These are phyloP conservation scores for Mesochorus sp. DNA, from an alignment of 2,888 invertebrate genomes.

Conservation along the genomic window DNA sequence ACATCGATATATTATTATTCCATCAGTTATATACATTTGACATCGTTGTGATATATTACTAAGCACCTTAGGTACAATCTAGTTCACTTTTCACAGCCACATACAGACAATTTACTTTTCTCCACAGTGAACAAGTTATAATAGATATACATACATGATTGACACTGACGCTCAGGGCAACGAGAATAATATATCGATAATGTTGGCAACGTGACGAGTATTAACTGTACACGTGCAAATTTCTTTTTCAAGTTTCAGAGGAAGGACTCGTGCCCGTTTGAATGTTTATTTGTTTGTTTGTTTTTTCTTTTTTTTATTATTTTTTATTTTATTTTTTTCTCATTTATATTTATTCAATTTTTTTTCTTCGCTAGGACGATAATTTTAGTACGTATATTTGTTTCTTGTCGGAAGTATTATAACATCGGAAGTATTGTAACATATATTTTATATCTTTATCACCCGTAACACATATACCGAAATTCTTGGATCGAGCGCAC, in stretches of 20 bases:
- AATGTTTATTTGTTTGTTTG: not conserved
- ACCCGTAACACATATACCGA: constrained; percentile 46
- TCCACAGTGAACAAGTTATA: constrained; percentile 79
- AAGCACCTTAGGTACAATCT: constrained; percentile 82
- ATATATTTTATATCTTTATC: constrained; percentile 33
- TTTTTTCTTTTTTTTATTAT: constrained; percentile 21
- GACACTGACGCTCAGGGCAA: constrained; percentile 9
- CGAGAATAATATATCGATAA: constrained; percentile 14
- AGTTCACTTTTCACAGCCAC: constrained; percentile 83
- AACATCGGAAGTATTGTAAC: constrained; percentile 19
- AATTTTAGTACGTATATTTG: constrained; percentile 6
- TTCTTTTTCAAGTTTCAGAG: constrained; percentile 22
- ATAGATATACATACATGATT: constrained; percentile 61
- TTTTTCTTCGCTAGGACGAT: not conserved
- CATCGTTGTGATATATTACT: constrained; percentile 77
- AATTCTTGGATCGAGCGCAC: constrained; percentile 35
- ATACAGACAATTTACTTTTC: constrained; percentile 82
- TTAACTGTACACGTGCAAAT: constrained; percentile 18
- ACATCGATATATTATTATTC: constrained; percentile 80
- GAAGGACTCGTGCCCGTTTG: constrained; percentile 1
- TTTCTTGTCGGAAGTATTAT: not conserved
- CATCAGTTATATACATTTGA: constrained; percentile 79
- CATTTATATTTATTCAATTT: not conserved
- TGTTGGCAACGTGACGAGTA: constrained; percentile 24
- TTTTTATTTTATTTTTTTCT: constrained; percentile 21